These are phyloP conservation scores for Megalurothrips usitatus DNA, from an alignment of 2,888 invertebrate species.

Conservation along the genomic window DNA sequence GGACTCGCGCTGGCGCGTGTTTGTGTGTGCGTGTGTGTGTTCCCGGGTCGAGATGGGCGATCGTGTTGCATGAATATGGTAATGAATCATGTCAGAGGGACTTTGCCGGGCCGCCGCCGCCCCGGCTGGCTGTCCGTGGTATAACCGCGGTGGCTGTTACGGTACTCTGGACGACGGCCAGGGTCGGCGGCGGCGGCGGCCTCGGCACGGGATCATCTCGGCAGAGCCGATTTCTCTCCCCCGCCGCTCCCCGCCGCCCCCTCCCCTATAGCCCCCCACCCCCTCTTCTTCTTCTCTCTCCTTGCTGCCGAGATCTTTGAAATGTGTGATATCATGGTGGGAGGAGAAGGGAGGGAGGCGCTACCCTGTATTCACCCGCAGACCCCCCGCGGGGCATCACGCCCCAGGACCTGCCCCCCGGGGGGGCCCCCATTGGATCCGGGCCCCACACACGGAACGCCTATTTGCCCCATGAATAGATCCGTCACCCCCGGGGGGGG, in stretches of 20 bases:
- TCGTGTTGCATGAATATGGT: constrained; percentile 18
- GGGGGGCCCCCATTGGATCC: too few species aligned
- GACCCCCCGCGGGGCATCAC: too few species aligned
- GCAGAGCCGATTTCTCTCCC: too few species aligned
- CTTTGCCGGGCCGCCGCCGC: neutral
- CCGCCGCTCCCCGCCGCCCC: neutral
- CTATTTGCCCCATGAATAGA: constrained; percentile 50
- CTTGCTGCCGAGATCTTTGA: neutral
- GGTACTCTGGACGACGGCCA: too few species aligned
- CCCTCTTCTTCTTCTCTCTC: too few species aligned
- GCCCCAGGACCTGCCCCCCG: too few species aligned
- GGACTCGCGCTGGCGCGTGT: neutral
- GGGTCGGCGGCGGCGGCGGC: neutral
- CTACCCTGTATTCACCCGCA: too few species aligned
- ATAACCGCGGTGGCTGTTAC: too few species aligned
- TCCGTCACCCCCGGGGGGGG: constrained; percentile 44
- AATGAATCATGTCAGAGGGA: neutral
- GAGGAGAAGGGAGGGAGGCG: neutral
- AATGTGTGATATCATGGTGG: neutral
- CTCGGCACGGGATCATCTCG: neutral
- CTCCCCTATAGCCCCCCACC: neutral
- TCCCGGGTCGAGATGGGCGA: neutral
- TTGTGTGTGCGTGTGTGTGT: neutral
- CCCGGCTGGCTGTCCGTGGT: too few species aligned
- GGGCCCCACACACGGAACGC: constrained; percentile 43